phyloP scores from a whole-genome alignment of 2,888 invertebrate species.

The Calliscelio sp. region DNA sequence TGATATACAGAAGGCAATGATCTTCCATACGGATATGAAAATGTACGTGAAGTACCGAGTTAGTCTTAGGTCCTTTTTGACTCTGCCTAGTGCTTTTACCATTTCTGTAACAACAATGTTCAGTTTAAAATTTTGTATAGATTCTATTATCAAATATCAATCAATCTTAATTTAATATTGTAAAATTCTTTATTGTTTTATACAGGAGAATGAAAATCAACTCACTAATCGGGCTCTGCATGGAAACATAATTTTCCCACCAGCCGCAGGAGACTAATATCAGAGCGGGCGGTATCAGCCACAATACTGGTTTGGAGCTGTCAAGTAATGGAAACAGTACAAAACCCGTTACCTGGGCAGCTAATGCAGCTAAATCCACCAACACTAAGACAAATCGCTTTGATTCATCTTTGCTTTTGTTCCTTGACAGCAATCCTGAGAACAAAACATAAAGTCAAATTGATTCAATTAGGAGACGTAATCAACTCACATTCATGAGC shows the following conservation, averaged over 20 bases:
- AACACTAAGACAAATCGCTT: conserved; percentile 92
- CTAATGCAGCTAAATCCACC: conserved; percentile 94
- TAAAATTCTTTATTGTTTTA: too few species aligned
- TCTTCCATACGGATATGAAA: conserved; percentile 97
- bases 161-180: too few species aligned
- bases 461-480: too few species aligned
- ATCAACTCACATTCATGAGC: too few species aligned
- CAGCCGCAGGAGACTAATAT: conserved; percentile 96
- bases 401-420: conserved; percentile 90
- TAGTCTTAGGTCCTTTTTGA: conserved; percentile 92
- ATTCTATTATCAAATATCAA: too few species aligned
- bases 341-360: conserved; percentile 96
- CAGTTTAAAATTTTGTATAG: too few species aligned
- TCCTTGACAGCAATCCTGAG: conserved; percentile 92
- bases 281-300: conserved; percentile 95
- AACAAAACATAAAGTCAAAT: too few species aligned
- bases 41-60: conserved; percentile 96
- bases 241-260: conserved; percentile 99
- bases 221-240: conserved; percentile 93
- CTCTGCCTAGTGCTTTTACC: conserved; percentile 91
- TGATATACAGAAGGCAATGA: conserved; percentile 91
- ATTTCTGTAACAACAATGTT: conserved; percentile 87
- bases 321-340: conserved; percentile 96
- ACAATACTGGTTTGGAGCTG: conserved; percentile 90
- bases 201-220: conserved; percentile 20